These are phyloP conservation scores for Lepus oiostolus DNA, from an alignment of 2,797 vertebrate genomes.

Conservation along the genomic window DNA sequence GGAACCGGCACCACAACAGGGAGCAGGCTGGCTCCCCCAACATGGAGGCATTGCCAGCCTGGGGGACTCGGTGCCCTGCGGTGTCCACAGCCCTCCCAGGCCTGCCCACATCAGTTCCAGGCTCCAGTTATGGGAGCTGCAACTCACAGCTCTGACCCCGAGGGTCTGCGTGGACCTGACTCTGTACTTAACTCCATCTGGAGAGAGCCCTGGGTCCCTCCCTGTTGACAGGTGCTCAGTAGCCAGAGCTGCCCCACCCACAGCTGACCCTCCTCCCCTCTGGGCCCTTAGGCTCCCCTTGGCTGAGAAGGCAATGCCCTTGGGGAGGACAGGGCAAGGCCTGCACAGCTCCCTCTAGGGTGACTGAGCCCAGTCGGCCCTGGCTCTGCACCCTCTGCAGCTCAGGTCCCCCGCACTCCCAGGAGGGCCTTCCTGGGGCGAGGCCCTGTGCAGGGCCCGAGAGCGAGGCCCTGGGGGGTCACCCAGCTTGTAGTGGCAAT, in stretches of 20 bases:
- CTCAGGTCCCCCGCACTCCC: no score
- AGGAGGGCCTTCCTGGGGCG: not conserved
- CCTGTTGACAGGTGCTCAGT: slow-evolving; percentile 1
- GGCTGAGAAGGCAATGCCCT: not conserved
- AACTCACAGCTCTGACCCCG: not conserved
- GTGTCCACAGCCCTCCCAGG: not conserved
- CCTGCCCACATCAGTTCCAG: not conserved
- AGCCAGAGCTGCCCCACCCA: no score
- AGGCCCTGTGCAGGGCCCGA: fast-evolving
- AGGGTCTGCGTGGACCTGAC: not conserved
- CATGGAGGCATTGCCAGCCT: no score
- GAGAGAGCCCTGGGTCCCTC: not conserved
- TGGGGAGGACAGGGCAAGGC: not conserved
- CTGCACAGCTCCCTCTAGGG: not conserved
- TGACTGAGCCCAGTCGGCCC: not conserved
- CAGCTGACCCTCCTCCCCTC: no score
- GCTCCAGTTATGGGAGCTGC: no score
- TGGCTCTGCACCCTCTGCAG: not conserved
- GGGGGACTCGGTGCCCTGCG: no score
- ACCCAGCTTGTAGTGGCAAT: not conserved
- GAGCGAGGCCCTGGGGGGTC: not conserved
- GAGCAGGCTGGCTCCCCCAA: no score
- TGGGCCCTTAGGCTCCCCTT: not conserved
- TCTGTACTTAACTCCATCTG: not conserved
- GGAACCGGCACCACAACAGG: no score